Conservation (phyloP, 2,888 invertebrate genomes). For the Chydorus sphaericus region DNA sequence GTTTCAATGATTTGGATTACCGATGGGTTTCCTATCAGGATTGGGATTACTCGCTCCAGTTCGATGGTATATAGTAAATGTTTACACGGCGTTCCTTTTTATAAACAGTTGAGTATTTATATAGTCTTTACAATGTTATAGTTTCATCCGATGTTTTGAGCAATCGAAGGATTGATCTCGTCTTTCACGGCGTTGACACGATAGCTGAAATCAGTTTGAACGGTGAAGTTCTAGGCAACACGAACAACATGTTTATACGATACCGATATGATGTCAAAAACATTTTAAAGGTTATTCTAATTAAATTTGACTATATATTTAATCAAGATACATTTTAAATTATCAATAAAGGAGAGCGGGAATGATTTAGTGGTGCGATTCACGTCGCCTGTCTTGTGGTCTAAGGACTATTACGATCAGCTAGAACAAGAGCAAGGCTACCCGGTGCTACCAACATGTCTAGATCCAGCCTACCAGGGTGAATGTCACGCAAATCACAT, state of each 20-base stretch:
- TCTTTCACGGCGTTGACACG: slow-evolving; percentile 49
- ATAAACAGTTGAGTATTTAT: neutral
- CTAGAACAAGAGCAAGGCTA: slow-evolving; percentile 32
- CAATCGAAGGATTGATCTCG: slow-evolving; percentile 35
- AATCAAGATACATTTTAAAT: slow-evolving; percentile 21
- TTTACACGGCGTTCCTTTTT: neutral
- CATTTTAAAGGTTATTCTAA: slow-evolving; percentile 12
- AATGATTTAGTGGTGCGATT: slow-evolving; percentile 47
- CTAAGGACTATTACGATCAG: slow-evolving; percentile 31
- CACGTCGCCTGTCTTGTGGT: slow-evolving; percentile 46
- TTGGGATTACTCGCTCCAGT: slow-evolving; percentile 58
- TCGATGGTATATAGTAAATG: slow-evolving; percentile 44
- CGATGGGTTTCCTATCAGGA: slow-evolving; percentile 68
- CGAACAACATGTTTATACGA: slow-evolving; percentile 31
- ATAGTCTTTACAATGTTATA: slow-evolving; percentile 12
- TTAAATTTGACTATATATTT: neutral
- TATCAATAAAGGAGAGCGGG: slow-evolving; percentile 25
- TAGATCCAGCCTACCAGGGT: slow-evolving; percentile 57
- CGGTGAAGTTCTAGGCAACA: slow-evolving; percentile 26
- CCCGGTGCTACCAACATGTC: slow-evolving; percentile 58
- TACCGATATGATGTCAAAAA: slow-evolving; percentile 31
- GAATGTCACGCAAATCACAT: slow-evolving; percentile 87
- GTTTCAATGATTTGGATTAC: slow-evolving; percentile 59
- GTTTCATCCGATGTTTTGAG: slow-evolving; percentile 22
- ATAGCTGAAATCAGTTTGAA: slow-evolving; percentile 33